Percentiles rank a stretch among this genome's conserved stretches.
Evolutionary conservation across 2,113 vertebrate species (phyloP).

Genomic region (Rallus limicola): DNA sequence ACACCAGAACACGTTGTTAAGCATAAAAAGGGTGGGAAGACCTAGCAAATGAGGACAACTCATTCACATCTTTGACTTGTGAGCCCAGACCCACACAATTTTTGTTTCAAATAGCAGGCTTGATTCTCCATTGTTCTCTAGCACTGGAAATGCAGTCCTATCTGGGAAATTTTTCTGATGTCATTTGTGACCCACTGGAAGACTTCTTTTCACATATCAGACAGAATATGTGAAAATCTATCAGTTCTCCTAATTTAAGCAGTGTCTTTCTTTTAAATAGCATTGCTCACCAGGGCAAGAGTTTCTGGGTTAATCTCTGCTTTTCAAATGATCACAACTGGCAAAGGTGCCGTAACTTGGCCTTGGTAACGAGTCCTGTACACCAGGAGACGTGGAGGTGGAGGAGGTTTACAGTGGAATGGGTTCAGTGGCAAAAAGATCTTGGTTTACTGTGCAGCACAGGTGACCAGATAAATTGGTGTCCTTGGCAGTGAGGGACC

Average conservation of each 20-base stretch:
- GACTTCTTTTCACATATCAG: not conserved
- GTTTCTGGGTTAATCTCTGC: not conserved
- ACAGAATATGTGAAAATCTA: not conserved
- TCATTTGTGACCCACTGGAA: not conserved
- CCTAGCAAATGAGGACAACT: not conserved
- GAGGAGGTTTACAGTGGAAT: not conserved
- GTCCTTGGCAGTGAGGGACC: not conserved
- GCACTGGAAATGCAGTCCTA: not conserved
- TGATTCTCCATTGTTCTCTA: not conserved
- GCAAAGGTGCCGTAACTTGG: not conserved
- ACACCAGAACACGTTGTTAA: too few relatives aligned
- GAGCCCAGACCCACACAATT: not conserved
- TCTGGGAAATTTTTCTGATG: not conserved
- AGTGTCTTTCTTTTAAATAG: not conserved
- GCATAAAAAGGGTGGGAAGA: not conserved
- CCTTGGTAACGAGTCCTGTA: too few relatives aligned
- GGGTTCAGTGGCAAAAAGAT: not conserved
- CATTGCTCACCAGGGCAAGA: not conserved
- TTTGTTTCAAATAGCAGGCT: not conserved
- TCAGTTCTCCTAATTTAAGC: not conserved
- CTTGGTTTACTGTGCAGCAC: not conserved
- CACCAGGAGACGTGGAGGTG: fast-evolving
- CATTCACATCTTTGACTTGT: not conserved
- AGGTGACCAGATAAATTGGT: not conserved
- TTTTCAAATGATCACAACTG: not conserved